These are phyloP conservation scores for Rattus rattus DNA, from an alignment of 2,113 vertebrate genomes.

Conservation along the genomic window DNA sequence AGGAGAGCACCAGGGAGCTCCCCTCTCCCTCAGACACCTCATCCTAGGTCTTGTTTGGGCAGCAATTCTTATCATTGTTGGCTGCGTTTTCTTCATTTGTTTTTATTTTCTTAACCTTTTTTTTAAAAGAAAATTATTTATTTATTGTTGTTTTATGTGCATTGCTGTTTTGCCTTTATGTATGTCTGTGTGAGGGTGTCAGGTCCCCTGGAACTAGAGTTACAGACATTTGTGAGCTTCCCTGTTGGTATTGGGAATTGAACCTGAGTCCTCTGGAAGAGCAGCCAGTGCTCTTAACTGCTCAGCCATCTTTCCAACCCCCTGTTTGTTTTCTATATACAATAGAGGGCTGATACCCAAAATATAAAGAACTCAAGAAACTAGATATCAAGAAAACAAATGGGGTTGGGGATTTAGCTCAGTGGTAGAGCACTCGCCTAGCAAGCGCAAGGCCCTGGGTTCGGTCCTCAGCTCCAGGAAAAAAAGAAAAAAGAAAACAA, in stretches of 20 bases:
- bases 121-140: neutral
- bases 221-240: neutral
- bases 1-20: too few species aligned
- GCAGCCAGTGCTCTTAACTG: neutral
- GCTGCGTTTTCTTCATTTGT: neutral
- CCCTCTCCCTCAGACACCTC: neutral
- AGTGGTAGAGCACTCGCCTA: too few species aligned
- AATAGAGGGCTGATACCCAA: too few species aligned
- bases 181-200: neutral
- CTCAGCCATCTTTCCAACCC: neutral
- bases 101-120: neutral
- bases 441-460: too few species aligned
- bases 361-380: too few species aligned
- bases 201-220: neutral
- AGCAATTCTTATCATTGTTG: neutral
- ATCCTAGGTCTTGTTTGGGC: neutral
- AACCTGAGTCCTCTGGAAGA: neutral
- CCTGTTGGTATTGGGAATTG: neutral
- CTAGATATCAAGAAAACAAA: too few species aligned
- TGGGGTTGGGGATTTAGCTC: too few species aligned
- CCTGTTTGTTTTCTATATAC: neutral
- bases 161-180: neutral
- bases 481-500: too few species aligned
- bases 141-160: neutral
- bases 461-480: too few species aligned